Conservation (phyloP, 1,140 invertebrate genomes). For the Drosophila takahashii region DNA sequence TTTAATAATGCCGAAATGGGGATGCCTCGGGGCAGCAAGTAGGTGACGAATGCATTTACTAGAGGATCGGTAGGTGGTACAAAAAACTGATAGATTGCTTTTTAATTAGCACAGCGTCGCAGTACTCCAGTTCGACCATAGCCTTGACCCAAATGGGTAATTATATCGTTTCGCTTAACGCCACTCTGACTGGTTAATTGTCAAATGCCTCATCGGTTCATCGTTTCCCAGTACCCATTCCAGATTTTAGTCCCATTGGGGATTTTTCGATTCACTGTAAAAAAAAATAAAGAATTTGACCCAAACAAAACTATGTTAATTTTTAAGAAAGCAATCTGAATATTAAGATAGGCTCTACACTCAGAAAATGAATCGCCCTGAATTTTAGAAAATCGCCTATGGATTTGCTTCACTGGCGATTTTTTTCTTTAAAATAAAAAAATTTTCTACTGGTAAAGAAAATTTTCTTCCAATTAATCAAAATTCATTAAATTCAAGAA, state of each 20-base stretch:
- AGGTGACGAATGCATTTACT: conserved; percentile 53
- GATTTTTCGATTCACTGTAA: conserved; percentile 46
- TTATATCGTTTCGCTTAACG: conserved; percentile 62
- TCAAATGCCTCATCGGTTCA: conserved; percentile 41
- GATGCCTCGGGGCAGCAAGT: conserved; percentile 34
- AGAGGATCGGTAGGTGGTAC: conserved; percentile 12
- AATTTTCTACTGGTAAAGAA: too few relatives aligned
- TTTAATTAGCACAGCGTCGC: conserved; percentile 63
- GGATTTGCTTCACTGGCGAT: too few relatives aligned
- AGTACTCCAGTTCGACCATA: conserved; percentile 59
- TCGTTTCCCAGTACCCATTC: conserved; percentile 43
- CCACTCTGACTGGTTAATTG: conserved; percentile 40
- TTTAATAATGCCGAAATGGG: conserved; percentile 54
- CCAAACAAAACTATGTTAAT: too few relatives aligned
- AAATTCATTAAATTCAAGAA: too few relatives aligned
- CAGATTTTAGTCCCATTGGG: conserved; percentile 46
- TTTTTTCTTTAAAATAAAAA: too few relatives aligned
- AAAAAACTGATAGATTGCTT: conserved; percentile 61
- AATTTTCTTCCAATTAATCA: too few relatives aligned
- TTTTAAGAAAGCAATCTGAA: too few relatives aligned
- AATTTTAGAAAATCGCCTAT: too few relatives aligned
- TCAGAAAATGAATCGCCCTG: too few relatives aligned
- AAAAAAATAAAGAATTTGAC: not conserved
- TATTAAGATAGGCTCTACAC: too few relatives aligned
- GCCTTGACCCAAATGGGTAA: conserved; percentile 77